Conservation (phyloP, 1,140 invertebrate genomes). For the Harpegnathos saltator region DNA sequence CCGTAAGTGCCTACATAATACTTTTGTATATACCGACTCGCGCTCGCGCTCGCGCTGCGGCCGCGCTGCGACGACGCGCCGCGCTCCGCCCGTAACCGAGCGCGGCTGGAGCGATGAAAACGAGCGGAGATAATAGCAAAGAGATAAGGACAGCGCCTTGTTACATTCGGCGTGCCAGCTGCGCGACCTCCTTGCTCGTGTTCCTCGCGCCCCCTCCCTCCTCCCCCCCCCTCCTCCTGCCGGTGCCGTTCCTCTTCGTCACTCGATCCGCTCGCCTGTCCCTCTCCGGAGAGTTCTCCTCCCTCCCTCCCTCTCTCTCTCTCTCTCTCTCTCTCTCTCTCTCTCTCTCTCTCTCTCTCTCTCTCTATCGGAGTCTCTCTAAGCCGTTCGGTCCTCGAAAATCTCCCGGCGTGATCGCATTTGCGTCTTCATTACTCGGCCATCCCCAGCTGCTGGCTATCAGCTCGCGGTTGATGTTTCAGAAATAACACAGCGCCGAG, state of each 20-base stretch:
- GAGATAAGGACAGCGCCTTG: constrained; percentile 78
- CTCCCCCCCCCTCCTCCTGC: constrained; percentile 34
- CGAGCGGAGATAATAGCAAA: constrained; percentile 79
- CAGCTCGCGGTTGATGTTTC: constrained; percentile 40
- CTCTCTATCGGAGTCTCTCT: too few species aligned
- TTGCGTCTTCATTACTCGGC: constrained; percentile 61
- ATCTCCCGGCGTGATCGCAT: constrained; percentile 49
- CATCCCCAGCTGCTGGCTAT: constrained; percentile 27
- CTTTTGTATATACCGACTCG: constrained; percentile 68
- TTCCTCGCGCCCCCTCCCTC: neutral
- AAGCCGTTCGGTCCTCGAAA: constrained; percentile 25
- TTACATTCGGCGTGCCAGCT: constrained; percentile 75
- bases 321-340: too few species aligned
- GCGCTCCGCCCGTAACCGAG: too few species aligned
- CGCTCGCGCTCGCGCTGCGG: too few species aligned
- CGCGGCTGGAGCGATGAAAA: constrained; percentile 67
- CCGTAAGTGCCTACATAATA: constrained; percentile 72
- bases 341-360: too few species aligned
- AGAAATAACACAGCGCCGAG: constrained; percentile 42
- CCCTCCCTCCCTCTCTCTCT: too few species aligned
- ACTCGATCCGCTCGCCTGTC: constrained; percentile 39
- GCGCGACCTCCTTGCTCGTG: constrained; percentile 66
- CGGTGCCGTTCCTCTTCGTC: constrained; percentile 34
- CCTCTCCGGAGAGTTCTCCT: constrained; percentile 1
- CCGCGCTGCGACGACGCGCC: constrained; percentile 64